Evolutionary conservation across 2,888 invertebrate genomes (phyloP).

Genomic region (Folsomia candida): DNA sequence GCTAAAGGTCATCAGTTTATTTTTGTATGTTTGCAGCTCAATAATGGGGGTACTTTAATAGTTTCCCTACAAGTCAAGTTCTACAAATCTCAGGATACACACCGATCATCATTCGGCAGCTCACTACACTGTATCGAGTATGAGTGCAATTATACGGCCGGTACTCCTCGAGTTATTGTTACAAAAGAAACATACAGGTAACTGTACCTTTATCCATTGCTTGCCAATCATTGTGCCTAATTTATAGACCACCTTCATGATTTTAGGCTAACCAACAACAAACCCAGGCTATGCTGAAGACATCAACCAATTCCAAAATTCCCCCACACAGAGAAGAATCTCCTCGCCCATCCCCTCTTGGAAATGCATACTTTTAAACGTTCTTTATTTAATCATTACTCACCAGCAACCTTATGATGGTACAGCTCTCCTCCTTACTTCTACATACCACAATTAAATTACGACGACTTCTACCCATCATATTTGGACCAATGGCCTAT

Average conservation of each 20-base stretch:
- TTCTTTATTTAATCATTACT: not conserved
- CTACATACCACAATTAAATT: not conserved
- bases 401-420: not conserved
- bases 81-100: slow-evolving; percentile 58
- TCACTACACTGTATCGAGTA: slow-evolving; percentile 59
- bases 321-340: not conserved
- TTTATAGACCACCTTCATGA: not conserved
- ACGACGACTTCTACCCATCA: not conserved
- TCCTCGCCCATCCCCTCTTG: not conserved
- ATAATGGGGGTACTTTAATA: slow-evolving; percentile 57
- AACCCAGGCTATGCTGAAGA: slow-evolving; percentile 48
- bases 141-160: slow-evolving; percentile 56
- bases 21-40: slow-evolving; percentile 55
- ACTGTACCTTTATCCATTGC: slow-evolving; percentile 15
- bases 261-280: slow-evolving; percentile 50
- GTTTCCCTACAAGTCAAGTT: slow-evolving; percentile 60
- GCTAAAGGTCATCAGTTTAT: too few relatives aligned
- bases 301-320: not conserved
- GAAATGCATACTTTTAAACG: not conserved
- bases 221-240: not conserved
- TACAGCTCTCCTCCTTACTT: too few relatives aligned
- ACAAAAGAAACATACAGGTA: slow-evolving; percentile 59
- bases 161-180: slow-evolving; percentile 56
- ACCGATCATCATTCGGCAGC: slow-evolving; percentile 60
- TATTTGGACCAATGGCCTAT: slow-evolving; percentile 21